These are phyloP conservation scores for Prunella fulvescens DNA, from an alignment of 2,113 vertebrate genomes.

Conservation along the genomic window DNA sequence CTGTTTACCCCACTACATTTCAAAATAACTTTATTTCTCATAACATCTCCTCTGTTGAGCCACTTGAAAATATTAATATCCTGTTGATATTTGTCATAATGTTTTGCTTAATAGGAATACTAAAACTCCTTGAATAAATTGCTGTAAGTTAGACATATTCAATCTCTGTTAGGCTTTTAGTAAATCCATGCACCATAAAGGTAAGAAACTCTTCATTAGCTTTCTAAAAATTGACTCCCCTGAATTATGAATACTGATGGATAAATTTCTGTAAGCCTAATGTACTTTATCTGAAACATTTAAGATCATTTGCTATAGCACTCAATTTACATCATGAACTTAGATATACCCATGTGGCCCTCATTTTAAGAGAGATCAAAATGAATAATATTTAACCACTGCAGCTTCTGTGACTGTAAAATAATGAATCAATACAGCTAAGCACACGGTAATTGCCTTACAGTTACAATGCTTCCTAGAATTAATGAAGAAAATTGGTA, in stretches of 20 bases:
- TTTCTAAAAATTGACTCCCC: neutral
- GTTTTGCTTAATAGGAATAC: neutral
- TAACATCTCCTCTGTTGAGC: neutral
- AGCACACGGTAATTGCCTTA: neutral
- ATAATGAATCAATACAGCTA: neutral
- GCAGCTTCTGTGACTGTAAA: neutral
- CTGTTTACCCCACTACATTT: neutral
- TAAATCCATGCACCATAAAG: neutral
- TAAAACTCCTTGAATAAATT: neutral
- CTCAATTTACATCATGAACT: slow-evolving; percentile 3
- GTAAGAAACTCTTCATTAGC: slow-evolving; percentile 30
- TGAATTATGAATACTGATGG: neutral
- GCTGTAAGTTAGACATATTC: neutral
- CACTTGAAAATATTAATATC: neutral
- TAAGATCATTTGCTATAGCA: neutral
- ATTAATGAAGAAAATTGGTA: neutral
- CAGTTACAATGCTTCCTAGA: neutral
- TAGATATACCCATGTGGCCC: neutral
- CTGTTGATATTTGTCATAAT: neutral
- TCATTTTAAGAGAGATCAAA: neutral
- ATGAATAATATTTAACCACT: neutral
- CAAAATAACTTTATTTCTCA: neutral
- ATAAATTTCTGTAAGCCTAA: neutral
- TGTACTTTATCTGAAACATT: slow-evolving; percentile 8
- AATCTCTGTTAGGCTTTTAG: neutral